Evolutionary conservation across 1,140 invertebrate species (phyloP).

Genomic region (Aphaenogaster rudis): DNA sequence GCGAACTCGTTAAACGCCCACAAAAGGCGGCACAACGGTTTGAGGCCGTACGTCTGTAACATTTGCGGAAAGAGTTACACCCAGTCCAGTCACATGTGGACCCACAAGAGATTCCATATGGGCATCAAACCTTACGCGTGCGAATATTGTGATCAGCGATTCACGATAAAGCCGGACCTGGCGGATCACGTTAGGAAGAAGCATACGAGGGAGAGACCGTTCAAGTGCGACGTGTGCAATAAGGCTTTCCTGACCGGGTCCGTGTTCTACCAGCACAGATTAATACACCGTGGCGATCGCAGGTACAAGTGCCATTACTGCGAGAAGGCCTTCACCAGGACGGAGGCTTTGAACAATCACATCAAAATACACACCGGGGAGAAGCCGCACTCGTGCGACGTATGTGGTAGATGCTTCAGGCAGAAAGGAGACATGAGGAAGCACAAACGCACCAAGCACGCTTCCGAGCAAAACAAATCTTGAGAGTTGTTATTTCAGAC

Average conservation of each 20-base stretch:
- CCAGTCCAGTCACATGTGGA: constrained; percentile 89
- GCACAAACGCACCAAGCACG: constrained; percentile 88
- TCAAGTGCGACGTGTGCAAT: constrained; percentile 90
- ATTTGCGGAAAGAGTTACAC: constrained; percentile 89
- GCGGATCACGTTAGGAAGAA: constrained; percentile 90
- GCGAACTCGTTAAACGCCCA: constrained; percentile 83
- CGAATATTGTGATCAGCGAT: constrained; percentile 89
- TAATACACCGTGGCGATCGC: constrained; percentile 93
- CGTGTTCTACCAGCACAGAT: constrained; percentile 91
- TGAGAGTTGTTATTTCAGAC: constrained; percentile 23
- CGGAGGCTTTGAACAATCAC: constrained; percentile 89
- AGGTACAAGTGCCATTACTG: constrained; percentile 91
- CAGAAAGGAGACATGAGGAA: constrained; percentile 89
- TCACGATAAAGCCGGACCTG: constrained; percentile 90
- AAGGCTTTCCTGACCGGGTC: constrained; percentile 92
- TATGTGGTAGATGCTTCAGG: constrained; percentile 90
- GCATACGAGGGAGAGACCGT: constrained; percentile 91
- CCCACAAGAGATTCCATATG: constrained; percentile 89
- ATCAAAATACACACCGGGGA: constrained; percentile 91
- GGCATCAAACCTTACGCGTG: constrained; percentile 89
- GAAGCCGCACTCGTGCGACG: constrained; percentile 90
- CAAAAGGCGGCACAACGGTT: constrained; percentile 85
- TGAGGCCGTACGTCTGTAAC: constrained; percentile 88
- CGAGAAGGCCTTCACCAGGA: constrained; percentile 88
- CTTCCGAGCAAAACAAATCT: constrained; percentile 53